These are phyloP conservation scores for Ectemnius continuus DNA, from an alignment of 2,888 invertebrate genomes.

Conservation along the genomic window DNA sequence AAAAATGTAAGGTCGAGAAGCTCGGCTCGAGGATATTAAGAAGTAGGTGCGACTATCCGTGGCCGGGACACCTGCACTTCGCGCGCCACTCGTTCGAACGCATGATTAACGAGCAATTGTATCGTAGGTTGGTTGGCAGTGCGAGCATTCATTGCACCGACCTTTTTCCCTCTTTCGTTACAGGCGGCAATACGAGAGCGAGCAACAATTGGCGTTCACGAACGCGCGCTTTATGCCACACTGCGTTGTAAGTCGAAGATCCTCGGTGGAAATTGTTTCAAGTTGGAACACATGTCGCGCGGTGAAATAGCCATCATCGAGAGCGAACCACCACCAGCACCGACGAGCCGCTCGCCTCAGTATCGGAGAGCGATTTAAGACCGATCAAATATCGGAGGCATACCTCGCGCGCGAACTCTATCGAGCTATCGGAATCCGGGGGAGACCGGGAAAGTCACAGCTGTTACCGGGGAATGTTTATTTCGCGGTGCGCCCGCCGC, in stretches of 20 bases:
- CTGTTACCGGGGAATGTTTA: conserved; percentile 18
- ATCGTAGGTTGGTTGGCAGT: conserved; percentile 14
- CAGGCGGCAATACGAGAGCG: not conserved
- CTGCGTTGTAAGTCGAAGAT: not conserved
- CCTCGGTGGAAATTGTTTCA: conserved; percentile 31
- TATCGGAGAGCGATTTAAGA: too few species aligned
- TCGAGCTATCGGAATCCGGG: not conserved
- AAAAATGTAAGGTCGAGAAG: too few species aligned
- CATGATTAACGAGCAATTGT: conserved; percentile 47
- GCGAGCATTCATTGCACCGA: conserved; percentile 12
- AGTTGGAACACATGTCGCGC: conserved; percentile 30
- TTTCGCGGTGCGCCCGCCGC: conserved; percentile 15
- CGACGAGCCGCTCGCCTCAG: too few species aligned
- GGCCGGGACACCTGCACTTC: conserved; percentile 23
- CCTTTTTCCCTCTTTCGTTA: conserved; percentile 15
- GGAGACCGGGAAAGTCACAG: not conserved
- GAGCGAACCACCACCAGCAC: not conserved
- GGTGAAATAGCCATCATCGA: conserved; percentile 15
- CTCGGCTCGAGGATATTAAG: too few species aligned
- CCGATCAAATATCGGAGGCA: too few species aligned
- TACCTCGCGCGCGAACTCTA: too few species aligned
- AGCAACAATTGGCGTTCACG: conserved; percentile 21
- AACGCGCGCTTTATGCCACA: conserved; percentile 34
- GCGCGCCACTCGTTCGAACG: conserved; percentile 16
- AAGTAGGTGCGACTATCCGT: too few species aligned